These are phyloP conservation scores for Notodonta dromedarius DNA, from an alignment of 2,888 invertebrate species.

Conservation along the genomic window DNA sequence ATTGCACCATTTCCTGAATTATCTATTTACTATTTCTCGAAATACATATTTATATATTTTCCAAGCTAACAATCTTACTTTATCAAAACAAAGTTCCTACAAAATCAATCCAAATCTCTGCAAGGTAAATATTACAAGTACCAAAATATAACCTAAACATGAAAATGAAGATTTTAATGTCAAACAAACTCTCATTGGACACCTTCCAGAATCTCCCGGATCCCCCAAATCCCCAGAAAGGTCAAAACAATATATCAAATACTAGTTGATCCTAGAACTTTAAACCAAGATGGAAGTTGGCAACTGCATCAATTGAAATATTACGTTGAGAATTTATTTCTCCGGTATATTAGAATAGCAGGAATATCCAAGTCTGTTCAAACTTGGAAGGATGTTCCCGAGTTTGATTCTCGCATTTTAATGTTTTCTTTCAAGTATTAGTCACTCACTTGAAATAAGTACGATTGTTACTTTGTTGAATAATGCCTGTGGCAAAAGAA, in stretches of 20 bases:
- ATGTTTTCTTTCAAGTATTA: too few species aligned
- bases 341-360: background rate
- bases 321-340: background rate
- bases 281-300: background rate
- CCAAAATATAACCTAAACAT: constrained; percentile 13
- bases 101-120: background rate
- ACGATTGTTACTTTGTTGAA: too few species aligned
- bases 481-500: too few species aligned
- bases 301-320: background rate
- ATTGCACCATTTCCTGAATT: background rate
- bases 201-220: constrained; percentile 21
- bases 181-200: constrained; percentile 24
- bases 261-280: constrained; percentile 17
- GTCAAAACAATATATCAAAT: constrained; percentile 27
- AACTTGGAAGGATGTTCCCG: too few species aligned
- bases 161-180: constrained; percentile 25
- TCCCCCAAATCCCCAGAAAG: constrained; percentile 33
- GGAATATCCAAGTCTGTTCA: too few species aligned
- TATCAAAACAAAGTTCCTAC: background rate
- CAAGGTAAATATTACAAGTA: background rate
- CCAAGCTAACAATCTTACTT: background rate
- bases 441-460: too few species aligned
- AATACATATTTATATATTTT: background rate
- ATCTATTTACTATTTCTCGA: background rate
- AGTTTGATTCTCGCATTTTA: too few species aligned